Percentiles rank a stretch among this genome's conserved stretches.
Conservation (phyloP, 2,888 invertebrate genomes). For the Sarcophaga carnaria region DNA sequence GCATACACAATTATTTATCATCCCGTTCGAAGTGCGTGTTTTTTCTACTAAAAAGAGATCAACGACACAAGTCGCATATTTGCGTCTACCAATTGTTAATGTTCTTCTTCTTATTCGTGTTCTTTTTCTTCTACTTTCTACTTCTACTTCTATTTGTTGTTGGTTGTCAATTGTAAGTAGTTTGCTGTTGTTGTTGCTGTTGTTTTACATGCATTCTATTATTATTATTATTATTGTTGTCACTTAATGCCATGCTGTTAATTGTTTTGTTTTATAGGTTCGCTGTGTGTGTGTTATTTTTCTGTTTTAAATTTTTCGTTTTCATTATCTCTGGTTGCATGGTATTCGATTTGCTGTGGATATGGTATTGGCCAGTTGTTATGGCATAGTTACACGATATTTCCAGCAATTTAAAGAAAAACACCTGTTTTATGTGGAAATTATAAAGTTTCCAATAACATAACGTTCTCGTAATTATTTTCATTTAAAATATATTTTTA, state of each 20-base stretch:
- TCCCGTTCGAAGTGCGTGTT: constrained; percentile 15
- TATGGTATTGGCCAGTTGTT: not conserved
- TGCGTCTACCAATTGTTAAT: constrained; percentile 20
- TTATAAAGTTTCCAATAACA: constrained; percentile 32
- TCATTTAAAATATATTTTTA: not conserved
- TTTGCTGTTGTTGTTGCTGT: not conserved
- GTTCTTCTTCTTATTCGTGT: not conserved
- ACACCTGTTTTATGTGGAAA: constrained; percentile 51
- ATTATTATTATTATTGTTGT: constrained; percentile 28
- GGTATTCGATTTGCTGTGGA: not conserved
- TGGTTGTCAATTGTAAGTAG: not conserved
- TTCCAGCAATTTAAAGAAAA: constrained; percentile 11
- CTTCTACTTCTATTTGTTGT: constrained; percentile 31
- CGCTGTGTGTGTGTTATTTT: not conserved
- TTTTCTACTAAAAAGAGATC: constrained; percentile 43
- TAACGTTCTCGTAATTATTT: not conserved
- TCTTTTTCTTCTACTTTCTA: no score
- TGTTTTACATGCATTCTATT: constrained; percentile 32
- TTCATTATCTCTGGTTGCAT: no score
- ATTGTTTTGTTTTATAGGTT: not conserved
- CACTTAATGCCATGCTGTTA: constrained; percentile 19
- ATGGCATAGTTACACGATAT: constrained; percentile 4
- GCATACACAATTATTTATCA: constrained; percentile 6
- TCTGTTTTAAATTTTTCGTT: no score
- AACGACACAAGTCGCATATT: constrained; percentile 68